These are phyloP conservation scores for Andrena camellia DNA, from an alignment of 2,888 invertebrate genomes.

Conservation along the genomic window DNA sequence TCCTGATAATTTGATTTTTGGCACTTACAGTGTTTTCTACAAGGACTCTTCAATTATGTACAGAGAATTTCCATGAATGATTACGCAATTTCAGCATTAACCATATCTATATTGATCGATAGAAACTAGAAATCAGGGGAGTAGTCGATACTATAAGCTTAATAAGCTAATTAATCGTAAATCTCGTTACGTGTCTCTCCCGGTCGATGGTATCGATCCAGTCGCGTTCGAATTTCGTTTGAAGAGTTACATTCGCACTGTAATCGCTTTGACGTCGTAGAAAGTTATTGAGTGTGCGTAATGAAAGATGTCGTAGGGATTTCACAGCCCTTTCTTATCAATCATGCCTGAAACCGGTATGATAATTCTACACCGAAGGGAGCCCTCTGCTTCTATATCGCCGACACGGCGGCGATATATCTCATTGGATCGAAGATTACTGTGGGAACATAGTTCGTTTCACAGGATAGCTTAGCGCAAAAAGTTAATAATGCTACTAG, in stretches of 20 bases:
- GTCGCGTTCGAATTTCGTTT: not conserved
- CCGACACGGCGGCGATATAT: slow-evolving; percentile 9
- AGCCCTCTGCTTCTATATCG: not conserved
- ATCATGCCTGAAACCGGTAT: slow-evolving; percentile 30
- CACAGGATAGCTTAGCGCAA: not conserved
- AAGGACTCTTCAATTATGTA: too few relatives aligned
- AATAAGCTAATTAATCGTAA: slow-evolving; percentile 1
- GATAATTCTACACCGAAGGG: slow-evolving; percentile 17
- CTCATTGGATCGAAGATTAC: not conserved
- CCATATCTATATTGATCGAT: not conserved
- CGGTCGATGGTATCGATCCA: not conserved
- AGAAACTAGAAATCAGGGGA: not conserved
- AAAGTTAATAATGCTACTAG: slow-evolving; percentile 18
- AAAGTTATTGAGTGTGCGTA: slow-evolving; percentile 4
- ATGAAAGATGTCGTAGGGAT: not conserved
- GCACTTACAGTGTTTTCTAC: too few relatives aligned
- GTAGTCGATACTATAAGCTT: not conserved
- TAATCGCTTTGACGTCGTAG: not conserved
- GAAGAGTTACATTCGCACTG: not conserved
- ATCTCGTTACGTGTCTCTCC: not conserved
- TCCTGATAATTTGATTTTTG: too few relatives aligned
- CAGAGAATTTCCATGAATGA: not conserved
- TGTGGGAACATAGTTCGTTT: not conserved
- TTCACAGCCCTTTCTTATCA: slow-evolving; percentile 18
- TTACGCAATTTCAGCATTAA: not conserved